A percentile compares a stretch with the other conserved stretches of the same genome.
Evolutionary conservation across 2,888 invertebrate species (phyloP).

Genomic region (Nycteola revayana): DNA sequence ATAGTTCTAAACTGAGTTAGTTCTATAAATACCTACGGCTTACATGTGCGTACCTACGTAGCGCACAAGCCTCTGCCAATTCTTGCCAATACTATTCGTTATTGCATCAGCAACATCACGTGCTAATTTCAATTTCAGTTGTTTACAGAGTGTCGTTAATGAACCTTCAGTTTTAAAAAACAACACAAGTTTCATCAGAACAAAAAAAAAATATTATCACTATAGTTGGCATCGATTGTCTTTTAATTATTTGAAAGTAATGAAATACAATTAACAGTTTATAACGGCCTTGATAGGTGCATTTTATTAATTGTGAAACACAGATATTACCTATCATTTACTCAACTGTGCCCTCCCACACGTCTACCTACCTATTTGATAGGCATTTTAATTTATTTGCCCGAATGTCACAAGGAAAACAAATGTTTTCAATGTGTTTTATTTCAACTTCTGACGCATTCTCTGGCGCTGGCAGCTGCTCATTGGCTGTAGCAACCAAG

Average conservation of each 20-base stretch:
- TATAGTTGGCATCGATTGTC: no score
- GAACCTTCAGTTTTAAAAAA: no score
- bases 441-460: slow-evolving; percentile 32
- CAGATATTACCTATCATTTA: slow-evolving; percentile 1
- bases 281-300: neutral
- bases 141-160: no score
- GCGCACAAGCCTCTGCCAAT: no score
- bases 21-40: slow-evolving; percentile 11
- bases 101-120: slow-evolving; percentile 56
- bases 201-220: no score
- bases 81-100: slow-evolving; percentile 19
- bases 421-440: slow-evolving; percentile 2
- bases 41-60: no score
- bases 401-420: slow-evolving; percentile 21
- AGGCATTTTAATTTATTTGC: slow-evolving; percentile 18
- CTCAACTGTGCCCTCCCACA: slow-evolving; percentile 15
- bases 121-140: neutral
- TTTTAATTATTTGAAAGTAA: no score
- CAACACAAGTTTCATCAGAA: no score
- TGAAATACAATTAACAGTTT: neutral
- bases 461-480: slow-evolving; percentile 31
- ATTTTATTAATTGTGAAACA: no score
- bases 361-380: slow-evolving; percentile 7
- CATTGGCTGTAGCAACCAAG: slow-evolving; percentile 55
- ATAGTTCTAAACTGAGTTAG: no score